phyloP scores from a whole-genome alignment of 2,113 vertebrate genomes.

The Otus sunia region DNA sequence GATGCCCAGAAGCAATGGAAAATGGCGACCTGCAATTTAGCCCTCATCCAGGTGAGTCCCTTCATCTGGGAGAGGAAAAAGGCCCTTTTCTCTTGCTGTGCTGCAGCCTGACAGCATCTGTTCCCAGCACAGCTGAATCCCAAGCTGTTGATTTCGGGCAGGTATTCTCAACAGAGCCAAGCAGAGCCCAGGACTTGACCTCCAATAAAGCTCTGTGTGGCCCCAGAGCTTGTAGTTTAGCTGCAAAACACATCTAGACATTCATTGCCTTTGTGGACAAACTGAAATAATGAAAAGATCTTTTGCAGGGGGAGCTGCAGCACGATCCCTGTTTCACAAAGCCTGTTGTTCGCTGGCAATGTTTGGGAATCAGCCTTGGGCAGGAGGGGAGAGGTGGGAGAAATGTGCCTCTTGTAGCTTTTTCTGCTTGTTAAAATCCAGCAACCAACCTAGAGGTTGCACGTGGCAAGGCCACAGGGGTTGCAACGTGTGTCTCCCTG shows the following conservation, averaged over 20 bases:
- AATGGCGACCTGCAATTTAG: conserved; percentile 88
- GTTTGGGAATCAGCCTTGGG: background rate
- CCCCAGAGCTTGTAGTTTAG: background rate
- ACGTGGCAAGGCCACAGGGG: background rate
- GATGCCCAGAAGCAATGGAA: conserved; percentile 82
- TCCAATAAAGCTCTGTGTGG: background rate
- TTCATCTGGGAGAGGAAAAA: background rate
- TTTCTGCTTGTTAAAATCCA: background rate
- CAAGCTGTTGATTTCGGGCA: background rate
- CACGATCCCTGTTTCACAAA: background rate
- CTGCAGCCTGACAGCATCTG: background rate
- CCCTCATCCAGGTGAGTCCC: conserved; percentile 87
- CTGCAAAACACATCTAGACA: background rate
- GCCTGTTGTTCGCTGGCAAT: background rate
- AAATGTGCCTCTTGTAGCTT: background rate
- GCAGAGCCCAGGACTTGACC: background rate
- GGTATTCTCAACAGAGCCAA: background rate
- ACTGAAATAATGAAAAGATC: background rate
- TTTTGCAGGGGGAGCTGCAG: background rate
- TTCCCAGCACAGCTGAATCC: background rate
- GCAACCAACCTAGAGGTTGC: background rate
- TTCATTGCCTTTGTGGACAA: background rate
- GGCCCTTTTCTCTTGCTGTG: background rate
- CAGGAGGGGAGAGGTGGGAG: background rate
- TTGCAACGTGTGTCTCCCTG: background rate